Base-by-base conservation (phyloP, 2,113 vertebrate genomes). In the Sinocyclocheilus rhinocerous region DNA sequence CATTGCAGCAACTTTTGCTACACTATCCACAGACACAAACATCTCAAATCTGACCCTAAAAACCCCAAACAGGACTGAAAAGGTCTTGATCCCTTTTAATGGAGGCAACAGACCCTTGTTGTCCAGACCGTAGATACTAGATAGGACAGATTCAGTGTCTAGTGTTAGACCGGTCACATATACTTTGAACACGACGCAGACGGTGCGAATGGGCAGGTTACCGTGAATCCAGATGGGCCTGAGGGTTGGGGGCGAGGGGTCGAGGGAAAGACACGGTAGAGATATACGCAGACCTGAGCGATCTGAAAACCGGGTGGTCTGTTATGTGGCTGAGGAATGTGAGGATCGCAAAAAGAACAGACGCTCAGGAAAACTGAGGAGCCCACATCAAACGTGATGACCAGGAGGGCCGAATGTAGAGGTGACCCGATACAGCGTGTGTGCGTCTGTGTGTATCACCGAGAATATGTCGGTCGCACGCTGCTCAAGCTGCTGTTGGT, bases 161-260 rank as follows among this genome's bases (percentile, higher is more conserved):
- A 42, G 75, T 76, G 73, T 76, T 48, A 80, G 69, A 75, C 57
- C 63, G 48, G 52, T 83, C 50, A 63, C 39, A 24, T 76, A 59
- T 26, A 76, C 86, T 69, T 24, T 70, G 61, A 61, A 63, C 42
- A 73, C 26, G 20, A 63, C 39, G 33, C 83, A 88, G 83, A 55
- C n/a, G 8, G 73, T 33, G 86, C 84, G 55, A 83, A 57, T 86
- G 91, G 86, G 82, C 90, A 91, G 91, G 92, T 92, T 91, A 70
- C 84, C 87, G 90, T 84, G 85, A 79, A 93, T 94, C 94, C 94
- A 95, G 94, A 95, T 94, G 94, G 94, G 72, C 86, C 8, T 6
- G 45, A 78, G 77, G 52, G 73, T 90, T 90, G 90, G 89, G 92
- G 92, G 73, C 90, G 89, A 90, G 91, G 90, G 73, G 87, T 83